A percentile compares a stretch with the other conserved stretches of the same genome.
These are phyloP conservation scores for Uria aalge DNA, from an alignment of 2,113 vertebrate genomes.

Conservation along the genomic window DNA sequence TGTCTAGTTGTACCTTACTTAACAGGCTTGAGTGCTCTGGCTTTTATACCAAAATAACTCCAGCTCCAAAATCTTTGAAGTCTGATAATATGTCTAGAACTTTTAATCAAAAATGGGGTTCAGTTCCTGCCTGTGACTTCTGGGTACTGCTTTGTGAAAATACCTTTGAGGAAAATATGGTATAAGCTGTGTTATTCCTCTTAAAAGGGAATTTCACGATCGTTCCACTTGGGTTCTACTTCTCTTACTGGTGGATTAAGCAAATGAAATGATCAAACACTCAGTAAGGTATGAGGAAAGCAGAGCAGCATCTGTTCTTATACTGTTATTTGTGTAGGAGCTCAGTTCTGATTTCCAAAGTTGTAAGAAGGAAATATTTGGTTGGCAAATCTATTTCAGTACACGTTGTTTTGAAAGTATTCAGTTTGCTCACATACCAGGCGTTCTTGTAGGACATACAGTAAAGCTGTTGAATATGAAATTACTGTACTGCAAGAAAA, in stretches of 20 bases:
- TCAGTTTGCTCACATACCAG: background rate
- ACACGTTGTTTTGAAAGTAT: background rate
- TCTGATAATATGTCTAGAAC: background rate
- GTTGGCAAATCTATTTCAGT: background rate
- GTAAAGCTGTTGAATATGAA: background rate
- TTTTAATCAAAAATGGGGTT: background rate
- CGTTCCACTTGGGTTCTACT: background rate
- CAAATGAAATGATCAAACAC: background rate
- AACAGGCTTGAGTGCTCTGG: background rate
- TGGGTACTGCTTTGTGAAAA: background rate
- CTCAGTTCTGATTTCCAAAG: background rate
- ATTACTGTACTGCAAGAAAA: background rate
- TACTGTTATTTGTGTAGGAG: background rate
- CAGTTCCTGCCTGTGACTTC: background rate
- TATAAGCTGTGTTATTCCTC: background rate
- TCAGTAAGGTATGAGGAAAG: background rate
- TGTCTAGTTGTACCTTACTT: background rate
- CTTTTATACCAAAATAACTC: background rate
- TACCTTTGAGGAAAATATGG: background rate
- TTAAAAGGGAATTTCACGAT: background rate
- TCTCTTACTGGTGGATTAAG: background rate
- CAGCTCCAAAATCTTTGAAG: background rate
- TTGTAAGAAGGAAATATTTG: background rate
- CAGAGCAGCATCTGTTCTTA: background rate
- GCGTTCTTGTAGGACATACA: background rate